Evolutionary conservation across 2,888 invertebrate genomes (phyloP), one percentile per base, ranked within the genome.

Genomic region (Mesorhabditis sp.): DNA sequence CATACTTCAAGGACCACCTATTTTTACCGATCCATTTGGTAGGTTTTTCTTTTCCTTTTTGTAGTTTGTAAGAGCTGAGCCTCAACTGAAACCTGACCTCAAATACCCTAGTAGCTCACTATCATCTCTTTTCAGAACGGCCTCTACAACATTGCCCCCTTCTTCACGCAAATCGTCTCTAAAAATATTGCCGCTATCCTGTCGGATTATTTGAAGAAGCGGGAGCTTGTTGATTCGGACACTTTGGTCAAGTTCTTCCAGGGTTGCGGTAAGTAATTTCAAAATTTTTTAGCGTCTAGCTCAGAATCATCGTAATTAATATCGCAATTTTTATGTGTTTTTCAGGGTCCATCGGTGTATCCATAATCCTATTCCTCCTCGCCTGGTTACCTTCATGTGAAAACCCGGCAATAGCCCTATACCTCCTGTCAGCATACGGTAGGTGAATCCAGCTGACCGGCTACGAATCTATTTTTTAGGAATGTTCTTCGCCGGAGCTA

Each of bases 1-100:
- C 78, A 2, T 82, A 79, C 67, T 79, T 83, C 69, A 82, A 82
- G 62, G 82, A 82, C 71, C 80, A 79, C 4, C 71, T 82, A 10
- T 73, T 70, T 66, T 67, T 82, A 13, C 74, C 76, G 67, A 73
- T 80, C 4, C 70, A 76, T 70, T 70, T 72, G 42, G 74, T 75
- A 44, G 44, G 76, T 50, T 50, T 50, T 50, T 50, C 58, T 10
- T 2, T 50, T 50, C 7, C 0, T 50, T 50, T 2, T 50, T 2
- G 58, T 13, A 2, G n/a, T 1, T 50, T 50, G 1, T 13, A n/a
- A 2, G 1, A 10, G 7, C n/a, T 50, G 58, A n/a, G 2, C n/a
- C n/a, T 50, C 58, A 50, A 50, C 7, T 2, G 2, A 50, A 50
- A n/a, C 58, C n/a, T 2, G 58, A n/a, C 58, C n/a, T 50, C 1